Base-by-base conservation (phyloP, 2,113 vertebrate genomes). In the Anguilla japonica region DNA sequence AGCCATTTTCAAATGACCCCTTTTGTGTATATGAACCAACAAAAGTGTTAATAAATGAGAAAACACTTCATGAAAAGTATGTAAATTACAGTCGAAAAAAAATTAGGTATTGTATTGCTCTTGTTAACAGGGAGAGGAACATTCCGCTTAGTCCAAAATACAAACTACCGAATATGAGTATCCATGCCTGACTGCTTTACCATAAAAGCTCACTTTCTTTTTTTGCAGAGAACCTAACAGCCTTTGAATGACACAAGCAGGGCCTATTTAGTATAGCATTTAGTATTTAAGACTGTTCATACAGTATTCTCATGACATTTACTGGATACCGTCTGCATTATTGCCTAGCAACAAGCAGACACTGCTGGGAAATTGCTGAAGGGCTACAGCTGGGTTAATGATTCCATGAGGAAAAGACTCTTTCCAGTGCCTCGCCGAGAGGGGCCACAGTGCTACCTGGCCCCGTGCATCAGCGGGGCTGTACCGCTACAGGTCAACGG, bases 321-420 rank as follows among this genome's bases (percentile, higher is more conserved):
- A 89, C 85, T 85, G 85, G 83, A 82, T 89, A 89, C 87, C 86
- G 84, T 89, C 89, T 89, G 88, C 88, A 87, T 88, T 88, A 91
- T 91, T 85, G 91, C 91, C 88, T 90, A 91, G 92, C 88, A 90
- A 92, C 89, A 89, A 88, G 85, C 87, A 87, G 1, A 79, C 85
- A 91, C 90, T 88, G 88, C 89, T 91, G 87, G 88, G 91, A 91
- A 85, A 91, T 88, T 86, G 56, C 89, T 89, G 82, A 86, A 83
- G 56, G 87, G 89, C 87, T 84, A 79, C 50, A 84, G 67, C 83
- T 43, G 82, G 85, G 84, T 85, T 46, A 83, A 79, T 84, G 83
- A 87, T 82, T 87, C 83, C 87, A 56, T 16, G 84, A 82, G 85
- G 83, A 87, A 85, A 79, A 79, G 41, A 82, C 43, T 84, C 57